Evolutionary conservation across 2,113 vertebrate species (phyloP), one percentile per base, ranked within the genome.

Genomic region (Chinchilla lanigera): DNA sequence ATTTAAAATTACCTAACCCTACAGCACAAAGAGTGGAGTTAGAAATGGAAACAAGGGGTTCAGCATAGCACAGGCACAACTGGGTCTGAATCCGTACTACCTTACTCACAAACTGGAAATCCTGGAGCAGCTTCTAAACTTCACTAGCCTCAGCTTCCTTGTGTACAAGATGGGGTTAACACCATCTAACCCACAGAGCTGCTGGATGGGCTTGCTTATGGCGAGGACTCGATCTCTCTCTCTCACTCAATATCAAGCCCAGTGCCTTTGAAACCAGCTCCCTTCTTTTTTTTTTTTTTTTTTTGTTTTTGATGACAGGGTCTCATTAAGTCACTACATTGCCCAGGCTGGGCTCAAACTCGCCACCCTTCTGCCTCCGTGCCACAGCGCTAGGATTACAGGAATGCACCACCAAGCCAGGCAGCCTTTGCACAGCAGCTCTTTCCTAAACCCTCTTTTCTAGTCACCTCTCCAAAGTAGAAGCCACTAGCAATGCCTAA

Each of bases 21-120:
- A 86, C 11, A 91, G 50, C 28, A 93, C 69, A 97, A 94, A 85
- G 16, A 87, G 65, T n/a, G 17, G 38, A 75, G n/a, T 82, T 35
- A 86, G 88, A 88, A 95, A 96, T 52, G 50, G 75, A 95, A 87
- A 56, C 16, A 50, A 84, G 24, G 71, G 50, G n/a, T 78, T 86
- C 80, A 90, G 17, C 35, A 95, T 2, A 83, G 67, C 67, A 88
- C 1, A 81, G 85, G 69, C 14, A 69, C 69, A 88, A 71, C 19
- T 71, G 12, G 24, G 26, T 13, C 73, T 41, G 38, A 93, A 95
- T 82, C 47, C 65, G 60, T 26, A 90, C 54, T 71, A 84, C 47
- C 81, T 52, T 33, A 54, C 33, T 96, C 67, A 81, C 26, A 65
- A 96, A 77, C 60, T 87, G 22, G 50, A 60, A 87, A 81, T 92